Evolutionary conservation across 2,888 invertebrate genomes (phyloP).

Genomic region (Axea sp.): DNA sequence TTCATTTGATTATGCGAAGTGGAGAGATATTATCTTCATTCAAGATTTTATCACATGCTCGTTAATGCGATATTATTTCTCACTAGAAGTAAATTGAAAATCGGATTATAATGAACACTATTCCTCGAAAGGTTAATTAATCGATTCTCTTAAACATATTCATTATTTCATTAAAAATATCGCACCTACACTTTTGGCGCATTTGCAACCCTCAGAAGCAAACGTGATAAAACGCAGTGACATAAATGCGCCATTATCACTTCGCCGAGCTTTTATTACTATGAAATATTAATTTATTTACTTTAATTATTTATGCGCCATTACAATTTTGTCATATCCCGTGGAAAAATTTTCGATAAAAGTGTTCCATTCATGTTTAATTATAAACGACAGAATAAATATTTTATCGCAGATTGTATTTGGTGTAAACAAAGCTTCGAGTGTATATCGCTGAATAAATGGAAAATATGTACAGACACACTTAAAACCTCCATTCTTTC

Average conservation of each 20-base stretch:
- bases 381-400: slow-evolving; percentile 1
- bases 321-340: not conserved
- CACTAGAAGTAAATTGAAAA: slow-evolving; percentile 27
- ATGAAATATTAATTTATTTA: too few species aligned
- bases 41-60: slow-evolving; percentile 37
- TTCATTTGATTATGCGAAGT: slow-evolving; percentile 31
- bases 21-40: slow-evolving; percentile 15
- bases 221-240: slow-evolving; percentile 1
- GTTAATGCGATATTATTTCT: slow-evolving; percentile 37
- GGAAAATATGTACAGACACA: too few species aligned
- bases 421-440: too few species aligned
- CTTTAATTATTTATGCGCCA: not conserved
- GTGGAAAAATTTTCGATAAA: not conserved
- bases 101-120: slow-evolving; percentile 21
- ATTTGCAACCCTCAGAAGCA: not conserved
- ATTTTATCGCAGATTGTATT: slow-evolving; percentile 5
- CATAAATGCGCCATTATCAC: too few species aligned
- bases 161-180: not conserved
- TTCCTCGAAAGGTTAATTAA: slow-evolving; percentile 31
- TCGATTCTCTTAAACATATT: slow-evolving; percentile 5
- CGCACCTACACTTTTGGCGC: not conserved
- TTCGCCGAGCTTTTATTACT: too few species aligned
- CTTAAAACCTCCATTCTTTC: too few species aligned
- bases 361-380: not conserved
- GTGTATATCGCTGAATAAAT: too few species aligned